Evolutionary conservation across 2,888 invertebrate species (phyloP), one percentile per base, ranked within the genome.

Genomic region (Drosophila melanosoma): DNA sequence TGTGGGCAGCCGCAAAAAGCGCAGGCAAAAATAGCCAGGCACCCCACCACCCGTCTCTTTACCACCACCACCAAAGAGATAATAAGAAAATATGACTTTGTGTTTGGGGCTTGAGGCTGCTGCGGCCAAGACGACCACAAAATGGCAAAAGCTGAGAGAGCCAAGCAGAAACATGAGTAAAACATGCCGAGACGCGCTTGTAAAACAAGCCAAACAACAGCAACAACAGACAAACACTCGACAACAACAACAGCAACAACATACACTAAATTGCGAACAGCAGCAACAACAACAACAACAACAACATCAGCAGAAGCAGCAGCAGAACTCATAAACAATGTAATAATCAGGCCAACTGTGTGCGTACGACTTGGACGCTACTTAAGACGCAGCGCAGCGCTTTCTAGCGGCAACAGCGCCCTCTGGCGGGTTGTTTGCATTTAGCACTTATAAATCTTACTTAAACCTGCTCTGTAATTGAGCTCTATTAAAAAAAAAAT

Each of bases 21-120:
- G 66, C 70, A 66, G 20, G 79, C 62, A 67, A 76, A 82, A 76
- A 42, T 63, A 69, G 79, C 74, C 82, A 61, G 53, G 57, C 26
- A 10, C 51, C 11, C 26, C 11, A 3, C 51, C 29, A 3, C 49
- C 66, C 49, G 49, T 42, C 59, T 45, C 51, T 54, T 33, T 17
- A 33, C 1, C 53, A 20, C 17, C 49, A 58, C 56, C 61, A 33
- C 38, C n/a, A n/a, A 4, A 62, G 69, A 86, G 79, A 89, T 87
- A 87, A 90, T 87, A 89, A 87, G 90, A 80, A 87, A 87, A 89
- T 87, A 87, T 87, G 87, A 87, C 89, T 87, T 81, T 81, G 69
- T 69, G 68, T 36, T 64, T 57, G 60, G 76, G 40, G 75, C 64
- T 75, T 85, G 63, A 68, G 75, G 74, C 69, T 49, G 48, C 54